phyloP scores from a whole-genome alignment of 2,888 invertebrate species.

The Caenorhabditis angaria region DNA sequence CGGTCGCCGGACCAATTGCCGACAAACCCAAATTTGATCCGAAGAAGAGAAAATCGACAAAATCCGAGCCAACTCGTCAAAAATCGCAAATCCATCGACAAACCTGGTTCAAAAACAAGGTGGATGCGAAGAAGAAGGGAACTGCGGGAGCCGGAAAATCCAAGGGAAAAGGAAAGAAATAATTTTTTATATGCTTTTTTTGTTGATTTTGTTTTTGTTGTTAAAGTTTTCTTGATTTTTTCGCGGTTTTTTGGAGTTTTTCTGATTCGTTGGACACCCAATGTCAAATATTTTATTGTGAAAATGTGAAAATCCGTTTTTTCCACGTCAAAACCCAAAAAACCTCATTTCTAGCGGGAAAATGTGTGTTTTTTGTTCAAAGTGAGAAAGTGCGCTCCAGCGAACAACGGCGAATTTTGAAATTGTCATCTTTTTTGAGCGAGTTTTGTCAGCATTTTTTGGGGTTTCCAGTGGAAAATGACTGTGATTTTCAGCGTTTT shows the following conservation, averaged over 20 bases:
- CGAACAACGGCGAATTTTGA: conserved; percentile 17
- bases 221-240: conserved; percentile 2
- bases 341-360: no score
- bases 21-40: conserved; percentile 15
- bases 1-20: conserved; percentile 44
- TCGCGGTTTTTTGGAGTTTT: conserved; percentile 1
- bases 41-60: neutral
- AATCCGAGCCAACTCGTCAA: conserved; percentile 45
- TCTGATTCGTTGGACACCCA: neutral
- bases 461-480: no score
- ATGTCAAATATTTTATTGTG: neutral
- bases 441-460: neutral
- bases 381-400: conserved; percentile 38
- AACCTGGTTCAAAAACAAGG: conserved; percentile 54
- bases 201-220: conserved; percentile 25
- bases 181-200: conserved; percentile 9
- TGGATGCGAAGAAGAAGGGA: conserved; percentile 45
- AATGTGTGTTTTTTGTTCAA: neutral
- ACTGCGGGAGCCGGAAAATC: conserved; percentile 19
- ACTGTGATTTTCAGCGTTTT: neutral
- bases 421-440: conserved; percentile 32
- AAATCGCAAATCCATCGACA: conserved; percentile 61
- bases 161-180: conserved; percentile 31
- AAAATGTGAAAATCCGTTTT: neutral
- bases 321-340: neutral